These are phyloP conservation scores for Xenopus laevis DNA, from an alignment of 2,113 vertebrate genomes.

Conservation along the genomic window DNA sequence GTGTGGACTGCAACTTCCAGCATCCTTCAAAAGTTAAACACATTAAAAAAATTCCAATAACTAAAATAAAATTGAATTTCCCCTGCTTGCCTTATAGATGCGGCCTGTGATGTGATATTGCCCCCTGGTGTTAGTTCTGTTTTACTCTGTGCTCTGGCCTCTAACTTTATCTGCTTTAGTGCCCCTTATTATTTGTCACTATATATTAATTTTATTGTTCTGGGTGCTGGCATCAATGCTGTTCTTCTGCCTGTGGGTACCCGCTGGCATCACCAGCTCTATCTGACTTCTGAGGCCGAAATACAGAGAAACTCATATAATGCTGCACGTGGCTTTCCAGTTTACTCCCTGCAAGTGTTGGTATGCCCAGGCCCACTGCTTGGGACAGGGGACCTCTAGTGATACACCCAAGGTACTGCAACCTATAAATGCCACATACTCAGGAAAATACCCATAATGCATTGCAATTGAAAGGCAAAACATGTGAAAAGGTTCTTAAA, in stretches of 20 bases:
- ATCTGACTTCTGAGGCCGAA: background rate
- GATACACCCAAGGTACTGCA: background rate
- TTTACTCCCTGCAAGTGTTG: background rate
- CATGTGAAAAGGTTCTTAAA: no score
- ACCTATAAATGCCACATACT: background rate
- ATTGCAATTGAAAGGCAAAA: no score
- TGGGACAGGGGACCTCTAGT: background rate
- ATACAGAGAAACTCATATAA: conserved; percentile 13
- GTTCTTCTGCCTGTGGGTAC: background rate
- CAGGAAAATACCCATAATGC: conserved; percentile 2
- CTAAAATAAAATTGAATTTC: no score
- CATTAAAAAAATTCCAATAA: no score
- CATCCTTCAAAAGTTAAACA: no score
- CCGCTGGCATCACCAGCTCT: background rate
- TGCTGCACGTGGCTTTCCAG: conserved; percentile 8
- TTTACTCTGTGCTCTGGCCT: no score
- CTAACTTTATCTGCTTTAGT: no score
- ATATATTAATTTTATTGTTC: background rate
- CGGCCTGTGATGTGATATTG: no score
- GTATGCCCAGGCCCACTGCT: background rate
- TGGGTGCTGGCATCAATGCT: background rate
- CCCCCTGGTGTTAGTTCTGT: no score
- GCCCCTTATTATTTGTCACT: no score
- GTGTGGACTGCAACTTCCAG: no score
- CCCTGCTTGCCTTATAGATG: no score